These are phyloP conservation scores for Callorhinus ursinus DNA, from an alignment of 2,113 vertebrate species.

Conservation along the genomic window DNA sequence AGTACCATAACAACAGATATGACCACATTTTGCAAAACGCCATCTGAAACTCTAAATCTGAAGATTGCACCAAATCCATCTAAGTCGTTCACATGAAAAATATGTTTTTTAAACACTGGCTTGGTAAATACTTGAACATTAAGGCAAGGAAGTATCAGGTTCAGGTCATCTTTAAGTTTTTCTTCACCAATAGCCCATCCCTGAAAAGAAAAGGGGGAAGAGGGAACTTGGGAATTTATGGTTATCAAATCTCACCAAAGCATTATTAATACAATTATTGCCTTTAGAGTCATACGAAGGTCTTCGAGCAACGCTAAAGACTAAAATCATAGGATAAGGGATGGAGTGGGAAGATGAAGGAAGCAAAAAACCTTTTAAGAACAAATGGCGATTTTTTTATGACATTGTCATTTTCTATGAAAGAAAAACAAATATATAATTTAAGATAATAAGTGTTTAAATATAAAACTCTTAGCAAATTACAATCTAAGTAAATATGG, in stretches of 20 bases:
- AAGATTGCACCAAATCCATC: not conserved
- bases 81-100: not conserved
- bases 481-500: not conserved
- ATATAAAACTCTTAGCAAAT: conserved; percentile 45
- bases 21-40: not conserved
- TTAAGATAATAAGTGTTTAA: conserved; percentile 15
- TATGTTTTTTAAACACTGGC: not conserved
- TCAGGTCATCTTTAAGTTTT: not conserved
- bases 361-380: not conserved
- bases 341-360: not conserved
- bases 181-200: not conserved
- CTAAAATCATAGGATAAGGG: not conserved
- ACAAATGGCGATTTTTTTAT: not conserved
- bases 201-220: not conserved
- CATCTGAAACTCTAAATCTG: conserved; percentile 9
- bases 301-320: not conserved
- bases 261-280: not conserved
- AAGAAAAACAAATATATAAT: conserved; percentile 44
- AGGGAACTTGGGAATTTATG: not conserved
- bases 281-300: not conserved
- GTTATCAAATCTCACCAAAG: not conserved
- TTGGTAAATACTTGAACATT: not conserved
- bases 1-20: not conserved
- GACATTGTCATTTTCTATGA: not conserved
- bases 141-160: not conserved